Evolutionary conservation across 2,888 invertebrate genomes (phyloP).

Genomic region (Frankliniella intonsa): DNA sequence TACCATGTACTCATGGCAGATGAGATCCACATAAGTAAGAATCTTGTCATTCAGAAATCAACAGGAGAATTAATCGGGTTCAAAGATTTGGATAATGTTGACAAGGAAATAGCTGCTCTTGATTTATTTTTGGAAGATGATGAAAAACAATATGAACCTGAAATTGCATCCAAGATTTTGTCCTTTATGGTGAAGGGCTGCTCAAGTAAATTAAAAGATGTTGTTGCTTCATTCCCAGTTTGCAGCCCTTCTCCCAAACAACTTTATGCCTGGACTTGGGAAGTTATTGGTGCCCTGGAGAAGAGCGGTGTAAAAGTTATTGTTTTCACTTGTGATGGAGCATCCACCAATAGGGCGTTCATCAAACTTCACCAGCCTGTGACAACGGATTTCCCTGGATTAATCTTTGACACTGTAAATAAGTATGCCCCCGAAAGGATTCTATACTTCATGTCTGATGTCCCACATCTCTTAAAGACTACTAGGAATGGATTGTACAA

Average conservation of each 20-base stretch:
- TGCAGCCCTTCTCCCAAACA: background rate
- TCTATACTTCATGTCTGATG: background rate
- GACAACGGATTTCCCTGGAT: background rate
- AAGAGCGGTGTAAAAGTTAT: background rate
- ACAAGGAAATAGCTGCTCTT: background rate
- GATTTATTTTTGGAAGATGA: background rate
- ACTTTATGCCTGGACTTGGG: background rate
- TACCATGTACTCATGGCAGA: background rate
- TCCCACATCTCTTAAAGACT: background rate
- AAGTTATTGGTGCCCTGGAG: background rate
- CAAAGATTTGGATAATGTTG: background rate
- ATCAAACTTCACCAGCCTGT: background rate
- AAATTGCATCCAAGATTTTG: background rate
- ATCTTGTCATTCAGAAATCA: background rate
- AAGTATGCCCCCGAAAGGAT: background rate
- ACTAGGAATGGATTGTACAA: background rate
- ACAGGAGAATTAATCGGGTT: background rate
- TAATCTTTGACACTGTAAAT: background rate
- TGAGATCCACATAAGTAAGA: background rate
- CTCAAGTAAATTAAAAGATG: constrained; percentile 1
- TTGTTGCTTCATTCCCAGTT: background rate
- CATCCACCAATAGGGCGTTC: background rate
- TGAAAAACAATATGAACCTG: background rate
- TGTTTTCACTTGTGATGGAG: background rate
- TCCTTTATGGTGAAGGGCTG: background rate